Evolutionary conservation across 2,113 vertebrate genomes (phyloP).

Genomic region (Coracopsis vasa): DNA sequence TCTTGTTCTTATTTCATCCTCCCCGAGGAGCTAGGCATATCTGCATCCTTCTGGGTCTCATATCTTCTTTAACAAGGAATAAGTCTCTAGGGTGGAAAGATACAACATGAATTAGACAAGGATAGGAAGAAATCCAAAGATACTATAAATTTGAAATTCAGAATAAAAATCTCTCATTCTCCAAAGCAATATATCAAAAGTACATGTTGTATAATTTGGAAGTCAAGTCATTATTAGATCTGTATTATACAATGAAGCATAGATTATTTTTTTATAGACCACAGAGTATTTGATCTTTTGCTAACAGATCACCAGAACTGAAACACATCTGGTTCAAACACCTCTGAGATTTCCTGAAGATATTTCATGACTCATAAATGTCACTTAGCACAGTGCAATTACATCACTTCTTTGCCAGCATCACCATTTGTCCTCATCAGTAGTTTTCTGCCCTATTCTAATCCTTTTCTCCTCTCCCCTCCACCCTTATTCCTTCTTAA

Average conservation of each 20-base stretch:
- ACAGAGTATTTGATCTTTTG: background rate
- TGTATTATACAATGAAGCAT: background rate
- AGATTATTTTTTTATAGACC: background rate
- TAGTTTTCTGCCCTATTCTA: background rate
- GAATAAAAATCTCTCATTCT: background rate
- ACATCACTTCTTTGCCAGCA: background rate
- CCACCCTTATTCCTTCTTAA: background rate
- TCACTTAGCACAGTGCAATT: background rate
- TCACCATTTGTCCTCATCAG: background rate
- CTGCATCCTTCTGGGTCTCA: background rate
- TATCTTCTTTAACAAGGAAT: background rate
- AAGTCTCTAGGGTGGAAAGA: background rate
- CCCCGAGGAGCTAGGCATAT: background rate
- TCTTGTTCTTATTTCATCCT: background rate
- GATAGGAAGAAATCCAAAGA: background rate
- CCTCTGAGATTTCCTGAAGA: background rate
- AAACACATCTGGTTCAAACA: background rate
- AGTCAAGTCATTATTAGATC: background rate
- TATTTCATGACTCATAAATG: background rate
- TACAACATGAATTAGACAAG: background rate
- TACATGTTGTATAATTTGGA: background rate
- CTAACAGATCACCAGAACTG: background rate
- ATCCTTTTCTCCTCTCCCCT: background rate
- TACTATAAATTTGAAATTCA: background rate
- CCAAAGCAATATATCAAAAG: background rate